Conservation (phyloP, 1,140 invertebrate genomes). For the Danaus plexippus region DNA sequence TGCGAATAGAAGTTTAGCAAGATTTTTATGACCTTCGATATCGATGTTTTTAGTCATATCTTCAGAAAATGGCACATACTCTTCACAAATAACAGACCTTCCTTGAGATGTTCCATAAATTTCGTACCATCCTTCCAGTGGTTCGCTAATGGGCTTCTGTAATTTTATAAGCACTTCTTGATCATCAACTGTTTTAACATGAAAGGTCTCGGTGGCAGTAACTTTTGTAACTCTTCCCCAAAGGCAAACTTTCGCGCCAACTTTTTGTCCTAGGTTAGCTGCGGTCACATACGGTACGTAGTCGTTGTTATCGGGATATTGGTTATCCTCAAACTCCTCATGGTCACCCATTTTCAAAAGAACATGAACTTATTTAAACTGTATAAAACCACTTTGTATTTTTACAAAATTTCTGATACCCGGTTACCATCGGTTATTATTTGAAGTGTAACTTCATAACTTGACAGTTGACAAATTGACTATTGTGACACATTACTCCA, state of each 20-base stretch:
- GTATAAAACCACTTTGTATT: too few relatives aligned
- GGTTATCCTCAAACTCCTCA: slow-evolving; percentile 62
- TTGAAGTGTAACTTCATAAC: neutral
- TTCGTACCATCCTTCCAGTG: slow-evolving; percentile 65
- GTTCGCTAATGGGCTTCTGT: slow-evolving; percentile 50
- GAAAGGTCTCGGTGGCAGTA: slow-evolving; percentile 56
- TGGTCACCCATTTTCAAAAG: slow-evolving; percentile 47
- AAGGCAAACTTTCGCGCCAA: slow-evolving; percentile 60
- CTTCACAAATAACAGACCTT: slow-evolving; percentile 60
- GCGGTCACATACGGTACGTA: slow-evolving; percentile 62
- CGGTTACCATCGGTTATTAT: neutral
- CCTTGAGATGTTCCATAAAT: slow-evolving; percentile 62
- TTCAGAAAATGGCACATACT: slow-evolving; percentile 56
- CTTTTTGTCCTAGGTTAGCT: slow-evolving; percentile 54
- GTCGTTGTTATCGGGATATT: slow-evolving; percentile 64
- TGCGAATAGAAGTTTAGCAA: slow-evolving; percentile 52
- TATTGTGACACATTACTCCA: too few relatives aligned
- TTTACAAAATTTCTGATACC: too few relatives aligned
- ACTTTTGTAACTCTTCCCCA: slow-evolving; percentile 66
- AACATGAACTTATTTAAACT: neutral
- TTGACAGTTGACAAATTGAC: neutral
- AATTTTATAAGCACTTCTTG: slow-evolving; percentile 58
- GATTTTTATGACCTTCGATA: slow-evolving; percentile 56
- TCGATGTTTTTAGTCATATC: slow-evolving; percentile 63
- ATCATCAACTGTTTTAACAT: slow-evolving; percentile 61